Conservation (phyloP, 2,888 invertebrate species). For the Caradrina kadenii region DNA sequence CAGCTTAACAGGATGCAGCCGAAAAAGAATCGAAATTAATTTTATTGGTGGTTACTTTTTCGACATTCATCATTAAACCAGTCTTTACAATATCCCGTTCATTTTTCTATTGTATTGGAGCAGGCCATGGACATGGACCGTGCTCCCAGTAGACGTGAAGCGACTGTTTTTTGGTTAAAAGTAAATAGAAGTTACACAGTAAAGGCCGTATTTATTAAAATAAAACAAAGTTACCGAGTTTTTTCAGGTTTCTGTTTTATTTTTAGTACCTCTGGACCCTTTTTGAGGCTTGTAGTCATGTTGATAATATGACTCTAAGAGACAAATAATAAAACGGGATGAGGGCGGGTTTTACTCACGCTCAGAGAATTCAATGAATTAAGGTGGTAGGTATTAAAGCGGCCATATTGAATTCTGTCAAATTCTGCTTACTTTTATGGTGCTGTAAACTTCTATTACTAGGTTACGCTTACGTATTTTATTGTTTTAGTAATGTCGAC, state of each 20-base stretch:
- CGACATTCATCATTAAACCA: no score
- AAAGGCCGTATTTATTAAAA: constrained; percentile 28
- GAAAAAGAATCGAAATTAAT: no score
- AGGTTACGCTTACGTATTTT: constrained; percentile 6
- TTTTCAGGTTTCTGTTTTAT: constrained; percentile 45
- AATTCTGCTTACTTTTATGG: constrained; percentile 42
- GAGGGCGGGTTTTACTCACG: constrained; percentile 24
- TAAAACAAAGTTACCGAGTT: constrained; percentile 51
- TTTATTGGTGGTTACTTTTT: no score
- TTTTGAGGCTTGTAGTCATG: constrained; percentile 47
- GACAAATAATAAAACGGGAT: constrained; percentile 52
- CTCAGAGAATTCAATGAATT: constrained; percentile 35
- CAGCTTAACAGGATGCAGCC: no score
- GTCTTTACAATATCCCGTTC: no score
- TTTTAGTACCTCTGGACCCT: constrained; percentile 35
- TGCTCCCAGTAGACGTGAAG: not conserved
- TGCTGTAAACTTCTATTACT: constrained; percentile 26
- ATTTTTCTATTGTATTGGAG: no score
- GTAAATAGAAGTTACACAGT: constrained; percentile 18
- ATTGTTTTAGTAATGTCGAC: constrained; percentile 7
- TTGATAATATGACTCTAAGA: constrained; percentile 36
- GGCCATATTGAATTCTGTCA: constrained; percentile 30
- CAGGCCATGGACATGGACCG: not conserved
- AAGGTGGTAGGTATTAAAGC: constrained; percentile 29
- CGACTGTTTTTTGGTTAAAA: not conserved